Evolutionary conservation across 92 coral and sea anemone genomes (phyloP).

Genomic region (Anthopleura xanthogrammica): DNA sequence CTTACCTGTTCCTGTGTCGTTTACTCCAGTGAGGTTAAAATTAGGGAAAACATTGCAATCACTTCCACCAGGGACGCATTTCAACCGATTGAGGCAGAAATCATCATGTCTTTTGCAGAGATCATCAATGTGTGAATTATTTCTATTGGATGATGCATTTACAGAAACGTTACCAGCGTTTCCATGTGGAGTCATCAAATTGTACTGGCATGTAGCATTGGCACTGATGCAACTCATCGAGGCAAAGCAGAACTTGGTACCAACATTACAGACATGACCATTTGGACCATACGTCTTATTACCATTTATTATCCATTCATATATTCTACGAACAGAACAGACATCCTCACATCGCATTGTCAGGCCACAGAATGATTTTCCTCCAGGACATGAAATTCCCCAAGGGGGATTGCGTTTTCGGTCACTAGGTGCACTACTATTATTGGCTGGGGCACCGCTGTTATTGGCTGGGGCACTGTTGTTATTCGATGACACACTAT

Average conservation of each 20-base stretch:
- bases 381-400: conserved; percentile 18
- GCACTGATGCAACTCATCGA: conserved; percentile 2
- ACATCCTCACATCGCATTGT: conserved; percentile 7
- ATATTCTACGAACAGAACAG: conserved; percentile 9
- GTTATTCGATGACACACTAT: background rate
- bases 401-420: background rate
- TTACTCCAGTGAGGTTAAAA: conserved; percentile 29
- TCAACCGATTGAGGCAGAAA: conserved; percentile 3
- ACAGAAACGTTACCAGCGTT: background rate
- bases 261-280: conserved; percentile 13
- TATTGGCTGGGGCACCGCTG: too few relatives aligned
- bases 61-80: background rate
- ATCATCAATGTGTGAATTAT: background rate
- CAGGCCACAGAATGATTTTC: conserved; percentile 14
- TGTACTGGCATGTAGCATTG: background rate
- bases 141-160: background rate
- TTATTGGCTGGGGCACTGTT: background rate
- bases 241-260: conserved; percentile 16
- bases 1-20: conserved; percentile 31
- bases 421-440: too few relatives aligned
- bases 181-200: background rate
- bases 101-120: conserved; percentile 11
- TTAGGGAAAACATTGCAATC: conserved; percentile 15
- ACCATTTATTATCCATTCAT: conserved; percentile 6
- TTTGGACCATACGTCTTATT: conserved; percentile 12